Conservation (phyloP, 2,113 vertebrate genomes). For the Condylura cristata region DNA sequence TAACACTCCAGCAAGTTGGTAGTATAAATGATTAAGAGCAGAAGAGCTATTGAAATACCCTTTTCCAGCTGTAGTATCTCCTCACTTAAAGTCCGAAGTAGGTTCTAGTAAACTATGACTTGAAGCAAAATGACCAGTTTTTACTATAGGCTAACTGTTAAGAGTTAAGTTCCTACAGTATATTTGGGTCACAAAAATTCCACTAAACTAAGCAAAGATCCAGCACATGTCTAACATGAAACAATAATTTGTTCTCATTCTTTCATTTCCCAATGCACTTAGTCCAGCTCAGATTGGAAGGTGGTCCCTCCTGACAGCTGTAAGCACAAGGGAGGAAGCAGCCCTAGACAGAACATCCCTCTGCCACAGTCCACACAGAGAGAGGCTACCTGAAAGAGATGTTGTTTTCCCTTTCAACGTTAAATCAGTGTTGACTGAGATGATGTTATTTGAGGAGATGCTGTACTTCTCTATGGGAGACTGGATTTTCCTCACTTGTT, state of each 20-base stretch:
- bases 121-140: not conserved
- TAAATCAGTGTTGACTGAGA: not conserved
- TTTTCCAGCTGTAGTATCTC: not conserved
- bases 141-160: not conserved
- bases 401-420: not conserved
- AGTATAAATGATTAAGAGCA: not conserved
- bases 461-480: not conserved
- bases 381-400: not conserved
- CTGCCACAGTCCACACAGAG: not conserved
- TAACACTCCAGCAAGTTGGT: not conserved
- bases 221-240: not conserved
- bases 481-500: not conserved
- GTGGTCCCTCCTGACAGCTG: not conserved
- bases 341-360: not conserved
- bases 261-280: not conserved
- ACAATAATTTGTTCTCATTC: not conserved
- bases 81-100: not conserved
- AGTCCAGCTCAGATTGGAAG: not conserved
- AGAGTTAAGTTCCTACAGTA: not conserved
- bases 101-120: not conserved
- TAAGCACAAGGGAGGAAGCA: not conserved
- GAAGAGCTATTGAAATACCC: not conserved
- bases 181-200: not conserved
- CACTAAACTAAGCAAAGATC: not conserved
- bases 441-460: not conserved